Evolutionary conservation across 2,113 vertebrate species (phyloP), one percentile per base, ranked within the genome.

Genomic region (Jaculus jaculus): DNA sequence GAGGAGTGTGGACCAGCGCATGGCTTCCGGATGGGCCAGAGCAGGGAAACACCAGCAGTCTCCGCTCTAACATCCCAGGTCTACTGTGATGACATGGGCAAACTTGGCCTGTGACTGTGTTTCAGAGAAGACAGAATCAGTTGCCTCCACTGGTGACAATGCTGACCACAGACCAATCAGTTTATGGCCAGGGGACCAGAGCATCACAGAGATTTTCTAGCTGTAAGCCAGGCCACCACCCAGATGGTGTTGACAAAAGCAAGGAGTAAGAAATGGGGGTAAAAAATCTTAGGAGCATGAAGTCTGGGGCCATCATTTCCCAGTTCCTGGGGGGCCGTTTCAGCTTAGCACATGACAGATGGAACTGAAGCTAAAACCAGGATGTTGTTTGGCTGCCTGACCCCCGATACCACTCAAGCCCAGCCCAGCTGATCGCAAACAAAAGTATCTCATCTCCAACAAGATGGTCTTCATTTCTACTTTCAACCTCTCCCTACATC

Each of bases 401-500:
- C 61, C 51, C 11, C 28, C 23, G 78, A 37, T 0, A 1, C 58
- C 0, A 1, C 58, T 23, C 0, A 30, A 58, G 15, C 30, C 32
- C 32, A 79, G 42, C 18, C 20, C 10, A 39, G 28, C n/a, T 11
- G 51, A 32, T 58, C 79, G 12, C 51, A 75, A 51, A 66, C 23
- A 68, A 18, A 58, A 34, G 60, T 12, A 54, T 32, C 77, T 20
- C 24, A 9, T 66, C 28, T 58, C 32, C 4, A 2, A 26, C 13
- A 77, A 32, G 13, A 32, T 54, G 60, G 24, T 54, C 61, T 23
- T 78, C 24, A 24, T 42, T 23, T 30, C 60, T 42, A 24, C 30
- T 11, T 8, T 18, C 61, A 80, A 28, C 23, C 0, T n/a, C n/a
- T 10, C 16, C 26, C 9, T 54, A 3, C 3, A 0, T 2, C 9